Conservation (phyloP, 2,797 vertebrate genomes). For the Lycodopsis pacificus region DNA sequence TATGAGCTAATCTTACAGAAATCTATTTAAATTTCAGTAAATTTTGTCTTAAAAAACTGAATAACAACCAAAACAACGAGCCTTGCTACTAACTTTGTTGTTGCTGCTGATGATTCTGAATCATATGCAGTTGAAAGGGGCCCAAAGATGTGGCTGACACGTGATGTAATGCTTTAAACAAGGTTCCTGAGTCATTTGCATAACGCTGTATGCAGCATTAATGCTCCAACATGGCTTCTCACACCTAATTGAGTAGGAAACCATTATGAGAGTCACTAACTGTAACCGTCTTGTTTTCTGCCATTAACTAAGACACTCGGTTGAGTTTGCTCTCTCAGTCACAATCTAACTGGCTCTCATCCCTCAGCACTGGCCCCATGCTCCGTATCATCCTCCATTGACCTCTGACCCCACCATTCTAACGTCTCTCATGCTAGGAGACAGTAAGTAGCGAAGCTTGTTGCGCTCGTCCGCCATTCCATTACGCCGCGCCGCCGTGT, state of each 20-base stretch:
- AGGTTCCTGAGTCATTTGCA: slow-evolving; percentile 21
- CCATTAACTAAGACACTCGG: slow-evolving; percentile 10
- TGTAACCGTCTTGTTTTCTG: slow-evolving; percentile 26
- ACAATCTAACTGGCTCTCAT: slow-evolving; percentile 73
- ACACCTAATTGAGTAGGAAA: slow-evolving; percentile 28
- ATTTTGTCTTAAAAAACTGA: not conserved
- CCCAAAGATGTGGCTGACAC: slow-evolving; percentile 17
- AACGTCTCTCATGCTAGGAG: slow-evolving; percentile 73
- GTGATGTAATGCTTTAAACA: slow-evolving; percentile 19
- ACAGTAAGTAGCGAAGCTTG: slow-evolving; percentile 77
- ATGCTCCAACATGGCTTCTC: slow-evolving; percentile 23
- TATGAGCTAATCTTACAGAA: not conserved
- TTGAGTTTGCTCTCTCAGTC: slow-evolving; percentile 35
- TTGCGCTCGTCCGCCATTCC: slow-evolving; percentile 30
- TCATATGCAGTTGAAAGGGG: not conserved
- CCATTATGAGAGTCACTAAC: slow-evolving; percentile 29
- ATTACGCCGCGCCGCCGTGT: slow-evolving; percentile 30
- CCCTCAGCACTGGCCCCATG: slow-evolving; percentile 82
- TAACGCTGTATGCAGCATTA: slow-evolving; percentile 11
- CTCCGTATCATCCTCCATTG: slow-evolving; percentile 87
- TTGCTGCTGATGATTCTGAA: slow-evolving; percentile 1
- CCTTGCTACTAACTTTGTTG: not conserved
- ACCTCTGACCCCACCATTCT: slow-evolving; percentile 77
- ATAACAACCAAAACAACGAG: not conserved
- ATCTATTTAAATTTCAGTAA: not conserved